A percentile compares a stretch with the other conserved stretches of the same genome.
Conservation (phyloP, 2,113 vertebrate species). For the Elephantulus edwardii region DNA sequence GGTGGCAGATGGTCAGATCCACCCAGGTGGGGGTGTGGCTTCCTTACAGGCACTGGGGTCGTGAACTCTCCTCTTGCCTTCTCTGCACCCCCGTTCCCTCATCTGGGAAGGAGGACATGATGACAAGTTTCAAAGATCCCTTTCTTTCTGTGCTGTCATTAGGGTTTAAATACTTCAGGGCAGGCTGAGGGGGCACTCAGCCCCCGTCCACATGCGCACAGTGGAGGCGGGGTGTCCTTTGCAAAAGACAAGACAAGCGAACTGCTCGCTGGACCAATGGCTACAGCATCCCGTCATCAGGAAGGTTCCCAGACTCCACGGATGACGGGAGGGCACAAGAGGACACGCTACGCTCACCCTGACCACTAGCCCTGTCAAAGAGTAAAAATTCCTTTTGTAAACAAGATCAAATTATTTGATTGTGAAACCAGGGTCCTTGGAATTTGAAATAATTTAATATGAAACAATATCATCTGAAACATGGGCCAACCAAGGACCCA, state of each 20-base stretch:
- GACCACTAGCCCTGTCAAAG: conserved; percentile 65
- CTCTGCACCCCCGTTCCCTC: background rate
- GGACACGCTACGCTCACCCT: conserved; percentile 57
- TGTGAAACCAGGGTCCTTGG: conserved; percentile 77
- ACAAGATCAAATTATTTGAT: conserved; percentile 80
- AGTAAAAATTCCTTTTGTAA: conserved; percentile 80
- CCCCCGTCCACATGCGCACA: background rate
- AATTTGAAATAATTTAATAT: conserved; percentile 79
- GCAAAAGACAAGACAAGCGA: background rate
- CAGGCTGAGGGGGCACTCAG: fast-evolving
- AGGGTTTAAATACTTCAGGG: background rate
- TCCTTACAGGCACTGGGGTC: too few species aligned
- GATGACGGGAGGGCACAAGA: conserved; percentile 49
- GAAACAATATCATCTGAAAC: conserved; percentile 77
- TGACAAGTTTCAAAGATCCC: fast-evolving
- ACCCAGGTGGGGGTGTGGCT: too few species aligned
- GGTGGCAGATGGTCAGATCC: too few species aligned
- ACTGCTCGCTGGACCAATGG: fast-evolving
- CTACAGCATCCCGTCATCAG: background rate
- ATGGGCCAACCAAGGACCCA: conserved; percentile 58
- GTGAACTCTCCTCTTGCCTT: background rate
- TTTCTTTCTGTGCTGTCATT: background rate
- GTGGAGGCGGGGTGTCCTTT: too few species aligned
- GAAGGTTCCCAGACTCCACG: background rate
- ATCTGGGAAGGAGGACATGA: background rate